Base-by-base conservation (phyloP, 2,113 vertebrate species). In the Leuciscus idus region DNA sequence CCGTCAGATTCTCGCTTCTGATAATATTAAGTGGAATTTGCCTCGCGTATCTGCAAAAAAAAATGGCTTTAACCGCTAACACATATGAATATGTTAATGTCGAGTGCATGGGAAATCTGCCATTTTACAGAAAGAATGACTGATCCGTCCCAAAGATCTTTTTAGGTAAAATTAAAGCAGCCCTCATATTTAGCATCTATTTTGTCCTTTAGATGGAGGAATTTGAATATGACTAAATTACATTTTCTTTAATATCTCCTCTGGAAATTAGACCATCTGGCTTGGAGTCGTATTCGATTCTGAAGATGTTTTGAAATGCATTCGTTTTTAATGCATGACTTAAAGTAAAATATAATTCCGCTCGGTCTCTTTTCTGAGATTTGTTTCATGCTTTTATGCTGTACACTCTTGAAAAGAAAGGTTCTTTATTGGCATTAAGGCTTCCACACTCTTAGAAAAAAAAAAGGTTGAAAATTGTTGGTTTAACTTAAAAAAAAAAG, bases 1-100 rank as follows among this genome's bases (percentile, higher is more conserved):
- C 93, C 92, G 90, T 87, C 90, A 77, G 94, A 95, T 95, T 89
- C 79, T 79, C 46, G 77, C 82, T 84, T 76, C 90, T 92, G 95
- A 95, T 95, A 94, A 87, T 91, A 92, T 90, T 94, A 95, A 95
- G 90, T 95, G 94, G 93, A 93, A 92, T 95, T 94, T 94, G 90
- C 88, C 73, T 88, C 90, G 92, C 92, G 90, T 92, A 89, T 92
- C 91, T 88, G 90, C 93, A 85, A 90, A 89, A 90, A 90, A 26
- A 89, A 94, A 89, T 93, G 92, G 89, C 91, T 91, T 91, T 91
- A 93, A 92, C 92, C 90, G 91, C 90, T 90, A 92, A 94, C 94
- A 92, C 90, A 90, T 93, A 94, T 94, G 94, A 94, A 94, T 95
- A 95, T 95, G 93, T 94, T 93, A 95, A 95, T 95, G 91, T 83